A percentile compares a stretch with the other conserved stretches of the same genome.
Conservation (phyloP, 1,140 invertebrate genomes). For the Euschistus heros region DNA sequence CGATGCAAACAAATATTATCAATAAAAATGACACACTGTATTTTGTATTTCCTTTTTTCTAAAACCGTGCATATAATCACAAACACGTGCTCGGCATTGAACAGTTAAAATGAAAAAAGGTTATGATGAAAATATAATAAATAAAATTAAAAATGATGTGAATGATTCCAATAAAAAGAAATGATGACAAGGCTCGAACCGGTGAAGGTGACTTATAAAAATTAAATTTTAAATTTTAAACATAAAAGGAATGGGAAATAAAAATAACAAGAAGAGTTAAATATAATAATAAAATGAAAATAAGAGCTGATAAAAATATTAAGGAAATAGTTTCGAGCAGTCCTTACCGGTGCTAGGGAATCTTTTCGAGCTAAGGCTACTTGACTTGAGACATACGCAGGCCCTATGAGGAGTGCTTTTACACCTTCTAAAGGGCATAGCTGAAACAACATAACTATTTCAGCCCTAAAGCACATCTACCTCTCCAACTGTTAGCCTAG, state of each 20-base stretch:
- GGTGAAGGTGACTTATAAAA: too few species aligned
- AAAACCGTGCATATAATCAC: not conserved
- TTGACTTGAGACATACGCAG: conserved; percentile 24
- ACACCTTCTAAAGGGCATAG: conserved; percentile 26
- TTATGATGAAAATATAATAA: too few species aligned
- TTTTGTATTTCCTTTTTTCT: too few species aligned
- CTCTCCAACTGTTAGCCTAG: too few species aligned
- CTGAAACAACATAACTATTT: conserved; percentile 22
- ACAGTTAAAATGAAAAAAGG: not conserved
- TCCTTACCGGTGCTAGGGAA: conserved; percentile 21
- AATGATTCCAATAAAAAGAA: not conserved
- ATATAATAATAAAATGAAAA: not conserved
- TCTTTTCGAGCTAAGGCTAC: conserved; percentile 22
- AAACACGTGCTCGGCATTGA: conserved; percentile 20
- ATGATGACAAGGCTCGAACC: too few species aligned
- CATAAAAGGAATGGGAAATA: not conserved
- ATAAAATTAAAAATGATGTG: not conserved
- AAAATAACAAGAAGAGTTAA: not conserved
- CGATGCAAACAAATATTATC: not conserved
- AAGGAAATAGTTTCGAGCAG: not conserved
- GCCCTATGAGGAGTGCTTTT: conserved; percentile 26
- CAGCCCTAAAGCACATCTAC: too few species aligned
- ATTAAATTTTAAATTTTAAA: not conserved
- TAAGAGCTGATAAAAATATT: not conserved
- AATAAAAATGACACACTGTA: too few species aligned